Conservation (phyloP, 2,888 invertebrate genomes). For the Eristalis tenax region DNA sequence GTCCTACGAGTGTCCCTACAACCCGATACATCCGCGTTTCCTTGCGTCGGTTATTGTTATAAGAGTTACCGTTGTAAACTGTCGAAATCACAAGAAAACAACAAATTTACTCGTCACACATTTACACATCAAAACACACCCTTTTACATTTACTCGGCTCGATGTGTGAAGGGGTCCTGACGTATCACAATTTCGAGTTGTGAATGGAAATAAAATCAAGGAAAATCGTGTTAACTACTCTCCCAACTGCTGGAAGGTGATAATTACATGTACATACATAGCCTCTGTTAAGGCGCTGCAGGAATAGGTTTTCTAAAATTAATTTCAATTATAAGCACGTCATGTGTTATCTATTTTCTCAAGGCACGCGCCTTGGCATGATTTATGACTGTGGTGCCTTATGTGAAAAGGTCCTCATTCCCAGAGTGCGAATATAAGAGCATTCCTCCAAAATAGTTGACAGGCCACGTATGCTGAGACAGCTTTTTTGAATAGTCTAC, state of each 20-base stretch:
- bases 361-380: neutral
- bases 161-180: neutral
- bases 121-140: too few relatives aligned
- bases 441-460: neutral
- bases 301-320: neutral
- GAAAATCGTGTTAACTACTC: too few relatives aligned
- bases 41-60: neutral
- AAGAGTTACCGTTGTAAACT: neutral
- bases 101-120: neutral
- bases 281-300: neutral
- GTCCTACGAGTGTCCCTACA: neutral
- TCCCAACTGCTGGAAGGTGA: neutral
- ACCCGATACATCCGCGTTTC: neutral
- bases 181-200: neutral
- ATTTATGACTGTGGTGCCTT: neutral
- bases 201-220: neutral
- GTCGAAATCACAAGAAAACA: neutral
- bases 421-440: neutral
- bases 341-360: neutral
- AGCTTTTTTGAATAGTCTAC: neutral
- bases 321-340: neutral
- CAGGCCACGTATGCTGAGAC: neutral
- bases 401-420: neutral
- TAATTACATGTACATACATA: neutral
- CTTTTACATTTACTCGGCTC: too few relatives aligned